phyloP scores from a whole-genome alignment of 35 echinoderm and acorn worm genomes.

The Heliocidaris erythrogramma region DNA sequence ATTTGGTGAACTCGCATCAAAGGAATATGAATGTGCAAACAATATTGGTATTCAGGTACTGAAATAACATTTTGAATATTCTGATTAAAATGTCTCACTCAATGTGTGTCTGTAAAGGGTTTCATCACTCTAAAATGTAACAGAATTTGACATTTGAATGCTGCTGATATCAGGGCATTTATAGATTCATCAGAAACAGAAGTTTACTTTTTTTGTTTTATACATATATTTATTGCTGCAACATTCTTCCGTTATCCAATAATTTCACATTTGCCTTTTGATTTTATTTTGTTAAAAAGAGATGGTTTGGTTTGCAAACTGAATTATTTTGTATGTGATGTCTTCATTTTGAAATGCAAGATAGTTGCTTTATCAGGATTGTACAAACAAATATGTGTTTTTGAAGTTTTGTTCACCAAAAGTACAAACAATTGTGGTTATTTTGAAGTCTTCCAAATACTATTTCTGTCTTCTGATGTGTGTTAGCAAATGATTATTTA shows the following conservation, averaged over 20 bases:
- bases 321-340: background rate
- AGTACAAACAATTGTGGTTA: constrained; percentile 22
- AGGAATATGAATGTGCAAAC: background rate
- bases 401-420: background rate
- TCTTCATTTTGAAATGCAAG: background rate
- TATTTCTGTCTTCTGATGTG: constrained; percentile 43
- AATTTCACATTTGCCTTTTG: constrained; percentile 16
- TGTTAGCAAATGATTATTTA: constrained; percentile 9
- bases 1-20: background rate
- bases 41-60: background rate
- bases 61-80: background rate
- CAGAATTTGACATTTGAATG: background rate
- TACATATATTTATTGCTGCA: constrained; percentile 12
- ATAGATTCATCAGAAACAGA: background rate
- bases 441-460: constrained; percentile 35
- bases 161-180: background rate
- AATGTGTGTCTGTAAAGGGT: background rate
- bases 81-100: background rate
- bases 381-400: background rate
- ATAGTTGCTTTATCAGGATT: background rate
- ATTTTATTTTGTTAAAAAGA: background rate
- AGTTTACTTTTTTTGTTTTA: background rate
- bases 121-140: background rate
- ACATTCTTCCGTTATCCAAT: constrained; percentile 15
- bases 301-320: background rate